phyloP scores from a whole-genome alignment of 2,113 vertebrate species.

The Ploceus nigricollis region DNA sequence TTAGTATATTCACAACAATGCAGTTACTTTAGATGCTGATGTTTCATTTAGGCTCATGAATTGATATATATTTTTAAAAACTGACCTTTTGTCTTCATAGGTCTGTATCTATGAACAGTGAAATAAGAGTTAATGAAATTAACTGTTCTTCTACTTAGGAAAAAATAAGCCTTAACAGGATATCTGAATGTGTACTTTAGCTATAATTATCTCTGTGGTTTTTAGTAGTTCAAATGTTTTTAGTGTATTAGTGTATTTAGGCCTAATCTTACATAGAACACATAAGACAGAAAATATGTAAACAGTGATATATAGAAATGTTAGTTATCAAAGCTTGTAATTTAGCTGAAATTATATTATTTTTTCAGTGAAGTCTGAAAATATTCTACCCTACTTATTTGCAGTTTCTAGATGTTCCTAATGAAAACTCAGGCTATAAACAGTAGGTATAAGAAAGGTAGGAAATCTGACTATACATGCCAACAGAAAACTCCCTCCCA shows the following conservation, averaged over 20 bases:
- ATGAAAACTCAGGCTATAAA: not conserved
- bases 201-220: not conserved
- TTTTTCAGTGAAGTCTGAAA: not conserved
- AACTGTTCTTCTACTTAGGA: not conserved
- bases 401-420: not conserved
- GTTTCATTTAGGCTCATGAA: not conserved
- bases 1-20: not conserved
- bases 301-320: not conserved
- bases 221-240: not conserved
- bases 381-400: not conserved
- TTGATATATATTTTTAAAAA: rapidly evolving
- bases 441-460: not conserved
- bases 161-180: not conserved
- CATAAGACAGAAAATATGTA: not conserved
- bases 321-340: not conserved
- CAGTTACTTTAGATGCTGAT: not conserved
- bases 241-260: not conserved
- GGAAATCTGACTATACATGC: not conserved
- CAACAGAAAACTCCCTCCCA: not conserved
- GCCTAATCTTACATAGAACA: not conserved
- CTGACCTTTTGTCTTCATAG: not conserved
- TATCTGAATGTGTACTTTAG: not conserved
- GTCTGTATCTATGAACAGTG: not conserved
- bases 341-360: not conserved
- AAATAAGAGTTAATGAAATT: not conserved